Evolutionary conservation across 2,797 vertebrate genomes (phyloP).

Genomic region (Rallus crepitans): DNA sequence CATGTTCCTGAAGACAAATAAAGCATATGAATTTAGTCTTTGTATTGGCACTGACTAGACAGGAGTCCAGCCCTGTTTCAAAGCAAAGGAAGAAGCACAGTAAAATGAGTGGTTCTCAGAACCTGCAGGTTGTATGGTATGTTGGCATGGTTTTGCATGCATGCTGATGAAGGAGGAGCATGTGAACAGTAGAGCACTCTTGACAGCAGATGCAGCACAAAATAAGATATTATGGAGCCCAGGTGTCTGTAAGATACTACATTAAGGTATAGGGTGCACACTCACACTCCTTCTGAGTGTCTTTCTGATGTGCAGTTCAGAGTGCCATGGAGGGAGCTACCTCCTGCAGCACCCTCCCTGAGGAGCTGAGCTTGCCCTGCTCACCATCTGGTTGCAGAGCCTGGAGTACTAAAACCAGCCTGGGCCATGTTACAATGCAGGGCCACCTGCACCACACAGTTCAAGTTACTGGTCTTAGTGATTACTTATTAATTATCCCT

Average conservation of each 20-base stretch:
- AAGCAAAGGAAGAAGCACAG: neutral
- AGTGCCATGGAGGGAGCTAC: neutral
- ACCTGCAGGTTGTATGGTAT: neutral
- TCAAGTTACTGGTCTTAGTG: neutral
- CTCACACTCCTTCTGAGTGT: too few species aligned
- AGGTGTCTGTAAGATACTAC: neutral
- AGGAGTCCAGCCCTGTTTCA: neutral
- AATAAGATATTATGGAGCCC: neutral
- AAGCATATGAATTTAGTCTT: neutral
- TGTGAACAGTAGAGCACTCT: neutral
- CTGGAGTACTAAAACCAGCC: neutral
- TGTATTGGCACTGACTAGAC: neutral
- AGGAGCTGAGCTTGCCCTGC: neutral
- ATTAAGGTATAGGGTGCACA: neutral
- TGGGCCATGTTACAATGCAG: neutral
- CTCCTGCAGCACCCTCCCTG: neutral
- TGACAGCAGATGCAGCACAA: neutral
- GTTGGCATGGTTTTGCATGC: neutral
- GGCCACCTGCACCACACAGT: neutral
- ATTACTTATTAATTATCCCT: neutral
- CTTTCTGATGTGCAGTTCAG: neutral
- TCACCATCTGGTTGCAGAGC: neutral
- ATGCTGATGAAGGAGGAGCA: rapidly evolving
- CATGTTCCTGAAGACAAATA: neutral
- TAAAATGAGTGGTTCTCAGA: neutral